phyloP scores from a whole-genome alignment of 2,888 invertebrate genomes.

The Caenorhabditis macrosperma region DNA sequence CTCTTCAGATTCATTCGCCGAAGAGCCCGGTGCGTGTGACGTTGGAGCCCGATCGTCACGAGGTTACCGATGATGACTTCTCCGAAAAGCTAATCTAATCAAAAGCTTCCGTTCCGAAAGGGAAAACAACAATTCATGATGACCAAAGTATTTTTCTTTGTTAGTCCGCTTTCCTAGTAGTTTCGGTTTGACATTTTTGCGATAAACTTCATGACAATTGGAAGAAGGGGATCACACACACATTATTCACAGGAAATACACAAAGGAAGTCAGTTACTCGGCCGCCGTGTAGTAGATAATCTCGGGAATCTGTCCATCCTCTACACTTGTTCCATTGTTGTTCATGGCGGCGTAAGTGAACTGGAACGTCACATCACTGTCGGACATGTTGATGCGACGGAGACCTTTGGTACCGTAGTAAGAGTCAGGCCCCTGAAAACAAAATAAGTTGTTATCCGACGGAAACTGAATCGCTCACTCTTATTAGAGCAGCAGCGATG shows the following conservation, averaged over 20 bases:
- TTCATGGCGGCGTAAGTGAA: conserved; percentile 91
- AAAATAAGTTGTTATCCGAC: background rate
- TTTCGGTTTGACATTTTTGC: conserved; percentile 3
- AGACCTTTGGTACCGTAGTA: conserved; percentile 90
- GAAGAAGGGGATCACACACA: background rate
- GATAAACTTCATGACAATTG: conserved; percentile 8
- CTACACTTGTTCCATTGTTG: conserved; percentile 88
- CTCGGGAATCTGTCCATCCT: conserved; percentile 91
- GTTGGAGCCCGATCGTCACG: conserved; percentile 47
- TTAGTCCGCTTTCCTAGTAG: conserved; percentile 3
- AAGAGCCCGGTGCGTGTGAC: conserved; percentile 48
- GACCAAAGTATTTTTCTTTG: conserved; percentile 43
- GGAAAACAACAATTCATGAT: background rate
- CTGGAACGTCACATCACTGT: conserved; percentile 83
- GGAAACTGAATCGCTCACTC: conserved; percentile 82
- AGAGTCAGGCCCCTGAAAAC: conserved; percentile 88
- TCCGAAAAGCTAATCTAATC: conserved; percentile 58
- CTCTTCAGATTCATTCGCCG: conserved; percentile 58
- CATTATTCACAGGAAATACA: conserved; percentile 4
- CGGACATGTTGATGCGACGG: conserved; percentile 86
- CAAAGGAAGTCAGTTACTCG: conserved; percentile 15
- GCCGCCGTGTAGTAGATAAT: conserved; percentile 85
- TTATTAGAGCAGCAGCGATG: conserved; percentile 88
- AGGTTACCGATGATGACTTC: conserved; percentile 59
- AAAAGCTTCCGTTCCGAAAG: background rate